These are phyloP conservation scores for Timema podura DNA, from an alignment of 2,888 invertebrate genomes.

Conservation along the genomic window DNA sequence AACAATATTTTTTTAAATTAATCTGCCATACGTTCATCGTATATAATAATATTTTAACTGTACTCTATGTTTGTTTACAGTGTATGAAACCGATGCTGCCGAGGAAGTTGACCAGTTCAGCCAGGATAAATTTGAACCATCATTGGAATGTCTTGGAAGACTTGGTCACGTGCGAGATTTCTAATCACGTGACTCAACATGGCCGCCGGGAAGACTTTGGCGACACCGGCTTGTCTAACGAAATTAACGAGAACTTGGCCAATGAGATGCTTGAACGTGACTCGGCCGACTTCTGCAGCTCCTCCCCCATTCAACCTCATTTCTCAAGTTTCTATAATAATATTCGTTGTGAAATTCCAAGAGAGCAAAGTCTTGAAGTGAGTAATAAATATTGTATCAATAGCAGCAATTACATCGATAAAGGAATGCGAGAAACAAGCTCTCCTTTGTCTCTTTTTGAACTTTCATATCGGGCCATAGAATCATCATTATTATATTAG, in stretches of 20 bases:
- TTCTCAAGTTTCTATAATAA: too few relatives aligned
- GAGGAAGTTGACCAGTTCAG: slow-evolving; percentile 53
- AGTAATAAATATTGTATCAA: too few relatives aligned
- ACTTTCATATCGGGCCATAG: too few relatives aligned
- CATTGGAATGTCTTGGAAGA: slow-evolving; percentile 62
- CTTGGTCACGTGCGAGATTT: slow-evolving; percentile 48
- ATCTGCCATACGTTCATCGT: neutral
- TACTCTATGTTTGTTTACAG: slow-evolving; percentile 46
- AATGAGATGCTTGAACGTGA: slow-evolving; percentile 41
- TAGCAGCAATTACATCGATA: too few relatives aligned
- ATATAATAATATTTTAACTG: neutral
- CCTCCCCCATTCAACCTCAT: neutral
- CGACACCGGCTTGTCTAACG: slow-evolving; percentile 35
- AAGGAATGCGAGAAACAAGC: too few relatives aligned
- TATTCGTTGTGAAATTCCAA: too few relatives aligned
- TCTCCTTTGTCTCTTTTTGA: too few relatives aligned
- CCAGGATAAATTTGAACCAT: slow-evolving; percentile 60
- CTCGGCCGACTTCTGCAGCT: neutral
- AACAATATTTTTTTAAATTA: neutral
- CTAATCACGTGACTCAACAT: slow-evolving; percentile 44
- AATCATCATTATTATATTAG: too few relatives aligned
- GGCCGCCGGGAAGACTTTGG: neutral
- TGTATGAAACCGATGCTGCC: slow-evolving; percentile 55
- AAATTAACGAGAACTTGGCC: slow-evolving; percentile 48
- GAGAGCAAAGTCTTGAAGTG: too few relatives aligned